Conservation (phyloP, 1,140 invertebrate genomes). For the Meloidogyne floridensis region DNA sequence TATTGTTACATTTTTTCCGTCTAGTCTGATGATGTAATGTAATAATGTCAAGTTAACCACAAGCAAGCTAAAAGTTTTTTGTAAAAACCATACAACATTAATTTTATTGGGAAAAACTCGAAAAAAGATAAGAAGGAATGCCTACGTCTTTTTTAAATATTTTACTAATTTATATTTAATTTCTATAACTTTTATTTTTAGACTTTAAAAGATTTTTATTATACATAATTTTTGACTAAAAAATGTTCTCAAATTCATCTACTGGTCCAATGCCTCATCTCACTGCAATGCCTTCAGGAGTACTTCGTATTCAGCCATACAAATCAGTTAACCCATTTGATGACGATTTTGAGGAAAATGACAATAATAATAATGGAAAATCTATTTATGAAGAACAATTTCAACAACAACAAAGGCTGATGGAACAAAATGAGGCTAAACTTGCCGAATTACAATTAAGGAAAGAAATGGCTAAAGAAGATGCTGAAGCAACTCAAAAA, state of each 20-base stretch:
- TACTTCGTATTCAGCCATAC: neutral
- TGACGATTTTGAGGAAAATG: constrained; percentile 28
- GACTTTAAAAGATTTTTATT: too few relatives aligned
- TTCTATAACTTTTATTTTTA: too few relatives aligned
- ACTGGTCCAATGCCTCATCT: neutral
- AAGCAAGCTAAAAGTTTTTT: too few relatives aligned
- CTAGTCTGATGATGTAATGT: too few relatives aligned
- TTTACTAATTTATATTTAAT: too few relatives aligned
- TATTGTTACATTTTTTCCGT: too few relatives aligned
- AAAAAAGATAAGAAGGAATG: too few relatives aligned
- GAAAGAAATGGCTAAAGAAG: constrained; percentile 42
- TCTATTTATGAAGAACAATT: constrained; percentile 33
- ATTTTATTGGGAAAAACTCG: too few relatives aligned
- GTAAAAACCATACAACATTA: too few relatives aligned
- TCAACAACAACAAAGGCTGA: constrained; percentile 17
- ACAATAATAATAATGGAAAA: neutral
- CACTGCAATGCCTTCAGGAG: neutral
- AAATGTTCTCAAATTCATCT: neutral
- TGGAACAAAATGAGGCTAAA: constrained; percentile 10
- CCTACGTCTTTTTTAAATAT: too few relatives aligned
- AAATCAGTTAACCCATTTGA: constrained; percentile 25
- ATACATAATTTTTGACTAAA: neutral
- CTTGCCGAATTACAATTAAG: constrained; percentile 18
- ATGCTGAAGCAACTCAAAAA: constrained; percentile 47
- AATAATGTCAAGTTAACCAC: too few relatives aligned